A percentile compares a stretch with the other conserved stretches of the same genome.
Evolutionary conservation across 2,113 vertebrate species (phyloP).

Genomic region (Phalacrocorax aristotelis): DNA sequence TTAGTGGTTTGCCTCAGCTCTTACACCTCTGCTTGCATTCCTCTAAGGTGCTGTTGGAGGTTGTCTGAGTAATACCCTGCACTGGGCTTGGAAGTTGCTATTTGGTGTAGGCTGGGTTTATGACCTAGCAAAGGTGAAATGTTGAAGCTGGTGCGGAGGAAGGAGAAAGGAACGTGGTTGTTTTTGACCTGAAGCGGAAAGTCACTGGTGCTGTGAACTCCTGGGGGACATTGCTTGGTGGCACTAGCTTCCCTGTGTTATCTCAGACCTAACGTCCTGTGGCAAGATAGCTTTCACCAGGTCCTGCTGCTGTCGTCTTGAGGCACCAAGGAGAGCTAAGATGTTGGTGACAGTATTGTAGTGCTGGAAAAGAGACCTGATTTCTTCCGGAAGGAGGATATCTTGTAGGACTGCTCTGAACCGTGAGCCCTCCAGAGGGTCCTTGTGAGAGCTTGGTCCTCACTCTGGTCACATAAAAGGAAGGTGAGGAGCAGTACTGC

Average conservation of each 20-base stretch:
- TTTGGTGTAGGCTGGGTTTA: not conserved
- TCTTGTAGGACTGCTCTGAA: not conserved
- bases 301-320: not conserved
- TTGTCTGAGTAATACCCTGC: not conserved
- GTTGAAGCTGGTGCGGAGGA: not conserved
- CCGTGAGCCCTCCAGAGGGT: not conserved
- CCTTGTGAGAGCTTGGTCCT: not conserved
- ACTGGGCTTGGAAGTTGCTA: not conserved
- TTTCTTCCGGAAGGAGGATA: not conserved
- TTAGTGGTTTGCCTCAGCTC: not conserved
- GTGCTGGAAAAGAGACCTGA: not conserved
- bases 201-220: not conserved
- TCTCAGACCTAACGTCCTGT: not conserved
- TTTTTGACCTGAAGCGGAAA: not conserved
- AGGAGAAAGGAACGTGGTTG: not conserved
- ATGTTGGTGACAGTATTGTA: fast-evolving
- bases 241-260: not conserved
- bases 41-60: not conserved
- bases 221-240: not conserved
- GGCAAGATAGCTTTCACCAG: not conserved
- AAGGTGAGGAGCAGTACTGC: not conserved
- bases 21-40: not conserved
- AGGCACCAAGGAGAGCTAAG: not conserved
- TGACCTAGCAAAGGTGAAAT: fast-evolving
- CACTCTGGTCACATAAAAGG: not conserved